Evolutionary conservation across 1,140 invertebrate genomes (phyloP), one percentile per base, ranked within the genome.

Genomic region (Drosophila neocordata): DNA sequence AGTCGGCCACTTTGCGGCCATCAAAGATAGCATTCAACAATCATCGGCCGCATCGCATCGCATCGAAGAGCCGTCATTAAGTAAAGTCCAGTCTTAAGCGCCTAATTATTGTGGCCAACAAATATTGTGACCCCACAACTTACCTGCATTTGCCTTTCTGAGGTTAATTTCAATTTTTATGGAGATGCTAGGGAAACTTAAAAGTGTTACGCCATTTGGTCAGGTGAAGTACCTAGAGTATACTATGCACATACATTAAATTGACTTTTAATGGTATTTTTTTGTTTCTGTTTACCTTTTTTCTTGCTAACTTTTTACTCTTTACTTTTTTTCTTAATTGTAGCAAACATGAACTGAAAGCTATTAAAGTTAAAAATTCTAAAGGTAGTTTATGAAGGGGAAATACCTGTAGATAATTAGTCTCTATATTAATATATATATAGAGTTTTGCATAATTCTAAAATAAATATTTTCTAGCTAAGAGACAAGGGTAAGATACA

Each of bases 61-160:
- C 66, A 80, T 79, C 72, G 80, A 78, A 66, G 67, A 69, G 62
- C 82, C 68, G 75, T 79, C 82, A 87, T 87, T 88, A 79, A 74
- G 64, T 13, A 35, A 51, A 44, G 27, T 37, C 59, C 55, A 12
- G 13, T 34, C 44, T 48, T 62, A 69, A 77, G 59, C 52, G 67
- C 58, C 67, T 73, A 77, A 77, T 77, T 77, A 77, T 69, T 65
- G 65, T 73, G 61, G 7, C 41, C 73, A 58, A 51, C 73, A 58
- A 51, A 8, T 44, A 56, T 13, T 66, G 65, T 52, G 65, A 61
- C 13, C 12, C 24, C 31, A 9, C 51, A 13, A 13, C 53, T 44
- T 62, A 48, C 8, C 12, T n/a, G 18, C 18, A 18, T 35, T 27
- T 52, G 34, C 12, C 34, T 13, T 62, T 71, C 6, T 34, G 20